phyloP scores from a whole-genome alignment of 2,797 vertebrate species.

The Dendrocincla tyrannina region DNA sequence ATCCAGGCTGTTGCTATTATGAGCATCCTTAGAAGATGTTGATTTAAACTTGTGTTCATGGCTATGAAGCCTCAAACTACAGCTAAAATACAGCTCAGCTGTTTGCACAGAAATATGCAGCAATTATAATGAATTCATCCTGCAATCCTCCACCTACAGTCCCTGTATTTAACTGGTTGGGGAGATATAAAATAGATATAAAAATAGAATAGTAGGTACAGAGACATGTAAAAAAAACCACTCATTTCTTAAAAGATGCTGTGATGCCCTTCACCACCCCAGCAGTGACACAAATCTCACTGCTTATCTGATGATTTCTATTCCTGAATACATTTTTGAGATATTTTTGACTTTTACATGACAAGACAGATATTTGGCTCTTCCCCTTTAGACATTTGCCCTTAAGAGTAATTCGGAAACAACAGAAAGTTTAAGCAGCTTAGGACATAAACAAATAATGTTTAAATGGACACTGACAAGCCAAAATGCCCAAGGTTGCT shows the following conservation, averaged over 20 bases:
- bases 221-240: neutral
- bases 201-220: slow-evolving; percentile 6
- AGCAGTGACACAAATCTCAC: neutral
- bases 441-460: neutral
- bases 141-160: neutral
- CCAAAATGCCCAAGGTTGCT: neutral
- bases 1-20: neutral
- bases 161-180: neutral
- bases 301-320: neutral
- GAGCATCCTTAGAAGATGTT: neutral
- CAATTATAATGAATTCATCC: neutral
- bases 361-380: neutral
- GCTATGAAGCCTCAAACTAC: neutral
- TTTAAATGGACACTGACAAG: neutral
- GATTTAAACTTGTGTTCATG: neutral
- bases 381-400: neutral
- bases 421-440: neutral
- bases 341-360: neutral
- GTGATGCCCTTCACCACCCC: neutral
- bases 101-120: neutral
- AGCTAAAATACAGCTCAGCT: neutral
- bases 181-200: slow-evolving; percentile 7
- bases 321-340: neutral
- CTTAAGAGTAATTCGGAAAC: neutral
- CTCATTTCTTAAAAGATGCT: neutral